Evolutionary conservation across 2,113 vertebrate species (phyloP), one percentile per base, ranked within the genome.

Genomic region (Diadophis punctatus): DNA sequence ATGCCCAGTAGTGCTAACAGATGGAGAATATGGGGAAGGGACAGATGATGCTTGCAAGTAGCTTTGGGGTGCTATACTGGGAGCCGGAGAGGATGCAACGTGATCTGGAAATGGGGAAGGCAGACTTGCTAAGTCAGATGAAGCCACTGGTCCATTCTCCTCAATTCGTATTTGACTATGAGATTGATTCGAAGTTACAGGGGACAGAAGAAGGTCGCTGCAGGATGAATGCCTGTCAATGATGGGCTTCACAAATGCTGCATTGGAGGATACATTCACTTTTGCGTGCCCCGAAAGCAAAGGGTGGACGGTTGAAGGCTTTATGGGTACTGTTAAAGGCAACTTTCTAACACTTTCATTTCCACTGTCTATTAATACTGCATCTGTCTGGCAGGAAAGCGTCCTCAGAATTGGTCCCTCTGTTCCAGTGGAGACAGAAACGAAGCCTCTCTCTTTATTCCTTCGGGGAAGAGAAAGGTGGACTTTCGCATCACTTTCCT

Each of bases 311-410:
- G 98, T 60, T 63, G 98, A 96, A 91, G 98, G 98, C 96, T 99
- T 99, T 88, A 97, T 93, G 39, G 99, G 98, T 87, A 98, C 97
- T 27, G 97, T 97, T 95, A 99, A 97, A 91, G 98, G 98, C 95
- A 97, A 94, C 96, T 99, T 99, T 97, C 98, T 99, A 56, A 96
- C 80, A 25, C 94, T 98, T 94, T 99, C 99, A 48, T 91, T 4
- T 56, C 94, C 96, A 94, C 91, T 94, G 92, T 98, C 98, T 34
- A 96, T 92, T 3, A 95, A 94, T 86, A 95, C 93, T 7, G 89
- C 91, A 93, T 99, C 99, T 39, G 99, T 99, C 97, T 99, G 99
- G 96, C 98, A 99, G 63, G 98, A 98, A 9, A 98, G 96, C 84
- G 98, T 97, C 96, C 96, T 98, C 90, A 96, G 98, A 94, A 93